Evolutionary conservation across 2,888 invertebrate species (phyloP).

Genomic region (Bombylius major): DNA sequence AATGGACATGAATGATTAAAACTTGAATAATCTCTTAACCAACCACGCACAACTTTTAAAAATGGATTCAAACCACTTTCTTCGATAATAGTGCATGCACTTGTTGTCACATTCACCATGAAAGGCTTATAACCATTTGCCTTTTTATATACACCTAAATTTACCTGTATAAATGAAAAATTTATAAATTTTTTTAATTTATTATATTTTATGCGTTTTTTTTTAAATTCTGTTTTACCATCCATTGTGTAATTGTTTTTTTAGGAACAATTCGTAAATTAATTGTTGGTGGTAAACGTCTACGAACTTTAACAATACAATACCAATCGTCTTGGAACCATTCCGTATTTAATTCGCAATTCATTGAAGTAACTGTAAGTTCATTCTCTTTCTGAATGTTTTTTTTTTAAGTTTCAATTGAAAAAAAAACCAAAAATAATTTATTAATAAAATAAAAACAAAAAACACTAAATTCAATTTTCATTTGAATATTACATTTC

Average conservation of each 20-base stretch:
- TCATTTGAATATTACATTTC: too few species aligned
- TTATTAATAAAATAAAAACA: too few species aligned
- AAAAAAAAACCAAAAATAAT: too few species aligned
- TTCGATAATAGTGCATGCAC: background rate
- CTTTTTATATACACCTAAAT: background rate
- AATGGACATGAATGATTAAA: background rate
- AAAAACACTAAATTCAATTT: too few species aligned
- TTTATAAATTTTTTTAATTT: background rate
- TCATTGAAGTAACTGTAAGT: background rate
- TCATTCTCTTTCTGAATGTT: background rate
- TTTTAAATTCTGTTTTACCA: background rate
- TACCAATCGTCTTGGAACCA: background rate
- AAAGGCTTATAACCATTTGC: background rate
- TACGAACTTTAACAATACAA: background rate
- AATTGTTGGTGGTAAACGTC: background rate
- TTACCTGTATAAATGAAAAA: background rate
- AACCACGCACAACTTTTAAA: background rate
- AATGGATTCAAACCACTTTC: background rate
- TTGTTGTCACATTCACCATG: background rate
- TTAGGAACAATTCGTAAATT: background rate
- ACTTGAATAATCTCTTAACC: background rate
- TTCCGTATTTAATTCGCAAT: background rate
- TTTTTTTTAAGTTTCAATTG: too few species aligned
- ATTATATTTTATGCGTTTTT: background rate
- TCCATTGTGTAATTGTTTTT: background rate